These are phyloP conservation scores for Himantopus leucocephalus DNA, from an alignment of 2,113 vertebrate species.

Conservation along the genomic window DNA sequence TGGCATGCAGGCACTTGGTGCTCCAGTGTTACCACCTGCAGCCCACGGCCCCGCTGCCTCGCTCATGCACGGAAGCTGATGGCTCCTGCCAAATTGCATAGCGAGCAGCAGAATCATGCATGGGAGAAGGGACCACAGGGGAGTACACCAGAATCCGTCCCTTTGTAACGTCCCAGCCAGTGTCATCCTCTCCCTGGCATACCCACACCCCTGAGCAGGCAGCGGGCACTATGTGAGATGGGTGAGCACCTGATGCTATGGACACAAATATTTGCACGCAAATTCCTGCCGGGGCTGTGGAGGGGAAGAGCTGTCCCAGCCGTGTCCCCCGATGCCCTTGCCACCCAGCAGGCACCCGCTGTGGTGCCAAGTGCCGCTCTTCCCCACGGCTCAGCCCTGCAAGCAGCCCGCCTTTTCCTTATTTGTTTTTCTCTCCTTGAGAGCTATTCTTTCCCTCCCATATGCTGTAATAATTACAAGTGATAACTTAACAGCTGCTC, in stretches of 20 bases:
- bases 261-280: neutral
- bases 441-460: constrained; percentile 55
- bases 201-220: neutral
- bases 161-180: accelerated
- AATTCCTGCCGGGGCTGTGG: neutral
- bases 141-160: neutral
- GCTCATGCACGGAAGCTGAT: accelerated
- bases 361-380: neutral
- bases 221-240: neutral
- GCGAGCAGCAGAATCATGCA: neutral
- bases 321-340: neutral
- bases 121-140: neutral
- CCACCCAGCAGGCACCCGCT: accelerated
- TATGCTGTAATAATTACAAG: constrained; percentile 57
- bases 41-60: neutral
- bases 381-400: neutral
- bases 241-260: neutral
- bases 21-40: neutral
- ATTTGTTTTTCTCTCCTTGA: constrained; percentile 52
- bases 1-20: neutral
- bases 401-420: neutral
- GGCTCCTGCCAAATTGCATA: neutral
- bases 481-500: constrained; percentile 42
- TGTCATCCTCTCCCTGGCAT: neutral
- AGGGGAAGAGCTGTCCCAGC: neutral